Conservation (phyloP, 2,113 vertebrate genomes). For the Hippocampus abdominalis region DNA sequence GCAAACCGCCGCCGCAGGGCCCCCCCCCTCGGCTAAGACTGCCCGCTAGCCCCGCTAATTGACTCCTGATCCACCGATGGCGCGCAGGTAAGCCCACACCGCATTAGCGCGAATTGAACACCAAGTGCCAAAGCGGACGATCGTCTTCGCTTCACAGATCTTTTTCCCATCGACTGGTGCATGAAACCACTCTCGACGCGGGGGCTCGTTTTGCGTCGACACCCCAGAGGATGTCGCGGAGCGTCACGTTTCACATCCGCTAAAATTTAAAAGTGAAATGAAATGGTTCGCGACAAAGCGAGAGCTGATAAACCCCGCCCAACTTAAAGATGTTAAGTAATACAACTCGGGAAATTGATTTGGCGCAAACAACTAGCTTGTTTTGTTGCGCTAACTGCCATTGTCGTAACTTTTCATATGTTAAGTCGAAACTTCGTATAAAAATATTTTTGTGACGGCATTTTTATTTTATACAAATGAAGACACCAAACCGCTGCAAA, state of each 20-base stretch:
- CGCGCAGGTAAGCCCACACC: slow-evolving; percentile 40
- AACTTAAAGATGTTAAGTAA: too few relatives aligned
- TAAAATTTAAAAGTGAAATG: neutral
- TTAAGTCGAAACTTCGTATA: too few relatives aligned
- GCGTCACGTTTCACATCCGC: slow-evolving; percentile 8
- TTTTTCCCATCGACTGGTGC: neutral
- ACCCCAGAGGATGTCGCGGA: neutral
- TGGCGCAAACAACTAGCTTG: too few relatives aligned
- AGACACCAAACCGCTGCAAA: too few relatives aligned
- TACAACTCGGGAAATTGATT: too few relatives aligned
- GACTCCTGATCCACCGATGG: slow-evolving; percentile 62
- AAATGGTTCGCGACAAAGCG: too few relatives aligned
- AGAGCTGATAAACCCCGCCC: too few relatives aligned
- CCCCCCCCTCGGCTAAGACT: slow-evolving; percentile 48
- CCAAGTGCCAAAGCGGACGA: slow-evolving; percentile 31
- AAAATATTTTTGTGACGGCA: too few relatives aligned
- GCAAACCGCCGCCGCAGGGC: slow-evolving; percentile 49
- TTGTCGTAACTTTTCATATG: too few relatives aligned
- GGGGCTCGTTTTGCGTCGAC: slow-evolving; percentile 4
- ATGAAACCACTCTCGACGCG: neutral
- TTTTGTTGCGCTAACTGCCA: too few relatives aligned
- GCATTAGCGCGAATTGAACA: slow-evolving; percentile 55
- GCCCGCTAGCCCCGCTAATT: slow-evolving; percentile 66
- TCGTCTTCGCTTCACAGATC: slow-evolving; percentile 22
- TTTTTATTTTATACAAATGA: too few relatives aligned